Evolutionary conservation across 2,113 vertebrate species (phyloP).

Genomic region (Cephalopterus ornatus): DNA sequence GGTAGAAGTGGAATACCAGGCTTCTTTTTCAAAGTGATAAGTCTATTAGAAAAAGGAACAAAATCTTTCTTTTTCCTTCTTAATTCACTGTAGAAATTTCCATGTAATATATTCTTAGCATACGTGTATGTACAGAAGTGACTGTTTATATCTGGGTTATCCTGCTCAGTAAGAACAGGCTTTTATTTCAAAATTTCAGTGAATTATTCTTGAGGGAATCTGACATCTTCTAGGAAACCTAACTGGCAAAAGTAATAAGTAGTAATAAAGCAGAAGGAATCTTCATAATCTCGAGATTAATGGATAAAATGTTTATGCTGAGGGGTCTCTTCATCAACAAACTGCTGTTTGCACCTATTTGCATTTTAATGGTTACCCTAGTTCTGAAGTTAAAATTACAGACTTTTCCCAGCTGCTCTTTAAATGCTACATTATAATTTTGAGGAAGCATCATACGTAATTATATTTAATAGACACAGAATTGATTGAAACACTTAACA

Average conservation of each 20-base stretch:
- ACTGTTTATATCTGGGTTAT: not conserved
- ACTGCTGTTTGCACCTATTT: conserved; percentile 66
- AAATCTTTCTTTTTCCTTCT: not conserved
- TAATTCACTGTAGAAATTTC: not conserved
- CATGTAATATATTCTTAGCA: not conserved
- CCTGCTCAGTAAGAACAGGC: not conserved
- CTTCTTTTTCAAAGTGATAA: not conserved
- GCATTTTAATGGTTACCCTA: conserved; percentile 74
- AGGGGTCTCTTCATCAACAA: conserved; percentile 14
- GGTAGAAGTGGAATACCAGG: not conserved
- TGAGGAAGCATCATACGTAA: conserved; percentile 76
- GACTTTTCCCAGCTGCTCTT: conserved; percentile 76
- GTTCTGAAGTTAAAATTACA: conserved; percentile 71
- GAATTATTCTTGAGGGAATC: conserved; percentile 4
- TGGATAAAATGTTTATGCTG: conserved; percentile 38
- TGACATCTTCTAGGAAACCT: conserved; percentile 3
- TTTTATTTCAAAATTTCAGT: not conserved
- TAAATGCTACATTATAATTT: conserved; percentile 76
- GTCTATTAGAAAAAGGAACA: not conserved
- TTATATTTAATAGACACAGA: conserved; percentile 80
- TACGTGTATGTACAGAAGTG: not conserved
- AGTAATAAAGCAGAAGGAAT: not conserved
- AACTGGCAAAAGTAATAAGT: not conserved
- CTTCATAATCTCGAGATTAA: conserved; percentile 7
- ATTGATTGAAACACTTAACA: conserved; percentile 78